Conservation (phyloP, 2,113 vertebrate species). For the Spizaetus ornatus region DNA sequence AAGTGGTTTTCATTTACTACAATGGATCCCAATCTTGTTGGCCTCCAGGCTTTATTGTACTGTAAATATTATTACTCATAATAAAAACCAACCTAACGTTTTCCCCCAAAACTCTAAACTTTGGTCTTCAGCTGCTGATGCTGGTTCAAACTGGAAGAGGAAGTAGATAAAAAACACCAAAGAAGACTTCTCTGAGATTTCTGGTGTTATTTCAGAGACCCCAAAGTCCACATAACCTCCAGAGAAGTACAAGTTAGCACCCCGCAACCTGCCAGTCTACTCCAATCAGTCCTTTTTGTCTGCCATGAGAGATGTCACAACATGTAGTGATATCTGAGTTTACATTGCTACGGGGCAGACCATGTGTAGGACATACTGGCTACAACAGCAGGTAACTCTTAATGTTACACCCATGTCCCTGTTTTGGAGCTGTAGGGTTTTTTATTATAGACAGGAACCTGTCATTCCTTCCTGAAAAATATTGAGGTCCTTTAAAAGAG, state of each 20-base stretch:
- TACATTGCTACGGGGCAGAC: not conserved
- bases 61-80: conserved; percentile 61
- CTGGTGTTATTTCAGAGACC: not conserved
- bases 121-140: not conserved
- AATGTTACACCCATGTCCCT: not conserved
- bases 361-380: not conserved
- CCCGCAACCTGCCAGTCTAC: not conserved
- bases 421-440: not conserved
- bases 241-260: not conserved
- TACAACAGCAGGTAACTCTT: not conserved
- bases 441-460: not conserved
- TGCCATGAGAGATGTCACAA: not conserved
- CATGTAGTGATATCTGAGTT: not conserved
- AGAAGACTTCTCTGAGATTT: not conserved
- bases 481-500: not conserved
- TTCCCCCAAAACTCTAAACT: conserved; percentile 20
- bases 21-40: conserved; percentile 53
- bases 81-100: conserved; percentile 5
- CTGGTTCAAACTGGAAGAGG: not conserved
- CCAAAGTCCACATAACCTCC: not conserved
- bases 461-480: not conserved
- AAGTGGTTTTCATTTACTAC: conserved; percentile 52
- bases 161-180: not conserved
- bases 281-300: not conserved
- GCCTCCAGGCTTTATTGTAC: conserved; percentile 48